A percentile compares a stretch with the other conserved stretches of the same genome.
Evolutionary conservation across 2,797 vertebrate genomes (phyloP).

Genomic region (Masticophis lateralis): DNA sequence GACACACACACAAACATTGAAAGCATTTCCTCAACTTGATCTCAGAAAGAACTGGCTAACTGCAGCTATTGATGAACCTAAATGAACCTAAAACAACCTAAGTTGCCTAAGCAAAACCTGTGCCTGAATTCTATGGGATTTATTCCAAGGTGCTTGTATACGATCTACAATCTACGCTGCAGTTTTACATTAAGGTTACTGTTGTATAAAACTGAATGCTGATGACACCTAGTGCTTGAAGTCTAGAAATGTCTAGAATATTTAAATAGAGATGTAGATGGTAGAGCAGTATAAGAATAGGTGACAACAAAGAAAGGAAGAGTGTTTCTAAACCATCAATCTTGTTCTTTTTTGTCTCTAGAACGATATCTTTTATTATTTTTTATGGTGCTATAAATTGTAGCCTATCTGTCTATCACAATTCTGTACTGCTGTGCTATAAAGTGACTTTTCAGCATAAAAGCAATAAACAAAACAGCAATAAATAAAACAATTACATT

Average conservation of each 20-base stretch:
- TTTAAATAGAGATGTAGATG: neutral
- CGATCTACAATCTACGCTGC: neutral
- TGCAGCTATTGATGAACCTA: neutral
- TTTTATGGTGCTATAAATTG: neutral
- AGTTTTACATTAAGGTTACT: neutral
- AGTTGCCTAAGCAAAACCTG: neutral
- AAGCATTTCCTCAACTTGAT: neutral
- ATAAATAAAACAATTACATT: neutral
- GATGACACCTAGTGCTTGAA: conserved; percentile 8
- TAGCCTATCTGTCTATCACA: neutral
- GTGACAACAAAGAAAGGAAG: neutral
- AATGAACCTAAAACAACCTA: neutral
- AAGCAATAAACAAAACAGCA: neutral
- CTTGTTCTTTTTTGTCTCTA: neutral
- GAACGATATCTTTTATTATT: neutral
- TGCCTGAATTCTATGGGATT: neutral
- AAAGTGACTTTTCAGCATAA: neutral
- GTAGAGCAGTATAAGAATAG: neutral
- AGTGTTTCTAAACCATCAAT: neutral
- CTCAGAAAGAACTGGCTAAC: neutral
- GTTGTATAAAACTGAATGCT: neutral
- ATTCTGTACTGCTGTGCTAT: neutral
- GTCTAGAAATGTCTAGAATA: neutral
- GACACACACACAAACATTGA: neutral
- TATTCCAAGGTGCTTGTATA: neutral